Evolutionary conservation across 2,888 invertebrate genomes (phyloP).

Genomic region (Erebia palarica): DNA sequence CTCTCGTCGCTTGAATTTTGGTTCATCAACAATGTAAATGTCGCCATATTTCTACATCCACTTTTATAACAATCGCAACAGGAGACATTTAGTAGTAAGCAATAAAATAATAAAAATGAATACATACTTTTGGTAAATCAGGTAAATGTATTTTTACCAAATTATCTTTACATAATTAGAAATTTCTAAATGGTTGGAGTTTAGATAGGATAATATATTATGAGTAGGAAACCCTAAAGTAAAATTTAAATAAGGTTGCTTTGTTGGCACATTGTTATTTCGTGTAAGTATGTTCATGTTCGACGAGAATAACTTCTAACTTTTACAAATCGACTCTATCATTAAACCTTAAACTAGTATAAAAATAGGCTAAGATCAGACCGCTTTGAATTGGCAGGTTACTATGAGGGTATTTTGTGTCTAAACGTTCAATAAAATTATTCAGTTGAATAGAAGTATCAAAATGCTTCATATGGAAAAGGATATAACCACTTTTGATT

Average conservation of each 20-base stretch:
- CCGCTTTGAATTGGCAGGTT: background rate
- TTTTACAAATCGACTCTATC: conserved; percentile 20
- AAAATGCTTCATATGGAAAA: background rate
- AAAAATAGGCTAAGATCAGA: conserved; percentile 7
- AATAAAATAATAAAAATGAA: background rate
- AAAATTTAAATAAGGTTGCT: conserved; percentile 21
- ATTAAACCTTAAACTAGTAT: background rate
- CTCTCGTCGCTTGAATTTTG: too few relatives aligned
- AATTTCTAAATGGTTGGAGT: background rate
- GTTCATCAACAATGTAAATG: too few relatives aligned
- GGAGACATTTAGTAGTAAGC: background rate
- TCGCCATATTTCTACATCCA: too few relatives aligned
- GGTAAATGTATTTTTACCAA: too few relatives aligned
- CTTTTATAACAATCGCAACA: too few relatives aligned
- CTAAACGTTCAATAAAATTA: too few relatives aligned
- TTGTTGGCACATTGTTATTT: conserved; percentile 28
- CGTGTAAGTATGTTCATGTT: conserved; percentile 18
- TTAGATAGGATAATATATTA: conserved; percentile 3
- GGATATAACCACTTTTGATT: too few relatives aligned
- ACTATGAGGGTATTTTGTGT: background rate
- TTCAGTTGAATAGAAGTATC: background rate
- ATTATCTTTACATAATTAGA: conserved; percentile 1
- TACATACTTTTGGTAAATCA: background rate
- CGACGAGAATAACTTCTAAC: conserved; percentile 13
- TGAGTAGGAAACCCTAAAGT: conserved; percentile 10